Evolutionary conservation across 2,113 vertebrate species (phyloP).

Genomic region (Emberiza fucata): DNA sequence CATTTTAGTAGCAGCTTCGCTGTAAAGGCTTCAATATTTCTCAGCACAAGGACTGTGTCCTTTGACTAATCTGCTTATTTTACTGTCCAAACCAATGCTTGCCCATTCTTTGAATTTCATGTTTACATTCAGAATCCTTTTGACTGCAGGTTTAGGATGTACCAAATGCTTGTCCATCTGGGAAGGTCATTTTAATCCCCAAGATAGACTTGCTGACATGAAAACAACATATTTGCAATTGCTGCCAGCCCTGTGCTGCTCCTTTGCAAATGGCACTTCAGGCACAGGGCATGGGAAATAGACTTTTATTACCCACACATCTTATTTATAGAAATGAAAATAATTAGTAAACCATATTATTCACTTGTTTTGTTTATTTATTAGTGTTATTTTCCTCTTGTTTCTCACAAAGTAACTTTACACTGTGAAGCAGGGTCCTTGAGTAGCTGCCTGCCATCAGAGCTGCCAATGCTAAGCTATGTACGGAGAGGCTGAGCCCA

Average conservation of each 20-base stretch:
- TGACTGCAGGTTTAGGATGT: conserved; percentile 37
- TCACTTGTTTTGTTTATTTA: not conserved
- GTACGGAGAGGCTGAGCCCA: not conserved
- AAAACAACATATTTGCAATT: conserved; percentile 33
- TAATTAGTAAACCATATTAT: not conserved
- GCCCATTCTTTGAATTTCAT: conserved; percentile 25
- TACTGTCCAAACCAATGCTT: conserved; percentile 9
- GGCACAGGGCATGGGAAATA: not conserved
- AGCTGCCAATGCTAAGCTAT: not conserved
- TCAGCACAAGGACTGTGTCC: conserved; percentile 8
- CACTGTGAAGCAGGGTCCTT: not conserved
- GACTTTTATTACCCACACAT: not conserved
- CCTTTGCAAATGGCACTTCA: conserved; percentile 29
- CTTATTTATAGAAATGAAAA: not conserved
- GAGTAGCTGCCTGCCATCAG: not conserved
- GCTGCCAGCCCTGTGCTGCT: not conserved
- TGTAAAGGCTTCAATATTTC: conserved; percentile 43
- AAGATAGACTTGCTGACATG: conserved; percentile 31
- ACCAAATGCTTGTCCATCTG: conserved; percentile 61
- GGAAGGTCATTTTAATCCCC: conserved; percentile 47
- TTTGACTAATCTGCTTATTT: conserved; percentile 44
- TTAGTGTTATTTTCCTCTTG: not conserved
- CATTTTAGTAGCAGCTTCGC: conserved; percentile 12
- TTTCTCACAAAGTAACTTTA: not conserved
- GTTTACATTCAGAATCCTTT: conserved; percentile 29